A percentile compares a stretch with the other conserved stretches of the same genome.
Conservation (phyloP, 2,113 vertebrate species). For the Danio rerio region DNA sequence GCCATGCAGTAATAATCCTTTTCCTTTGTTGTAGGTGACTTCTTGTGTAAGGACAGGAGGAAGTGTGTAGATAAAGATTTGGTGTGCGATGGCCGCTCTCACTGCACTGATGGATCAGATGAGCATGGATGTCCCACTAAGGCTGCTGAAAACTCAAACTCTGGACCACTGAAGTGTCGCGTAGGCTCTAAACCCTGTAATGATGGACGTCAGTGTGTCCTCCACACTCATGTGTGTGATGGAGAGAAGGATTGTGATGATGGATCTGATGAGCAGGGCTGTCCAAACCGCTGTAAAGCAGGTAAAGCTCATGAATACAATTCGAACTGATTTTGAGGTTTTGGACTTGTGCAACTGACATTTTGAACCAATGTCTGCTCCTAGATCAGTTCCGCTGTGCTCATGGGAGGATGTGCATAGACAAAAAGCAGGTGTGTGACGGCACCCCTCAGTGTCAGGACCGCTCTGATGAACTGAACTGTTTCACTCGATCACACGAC, state of each 20-base stretch:
- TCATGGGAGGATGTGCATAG: conserved; percentile 75
- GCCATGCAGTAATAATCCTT: background rate
- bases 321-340: background rate
- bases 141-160: background rate
- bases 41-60: conserved; percentile 76
- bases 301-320: conserved; percentile 60
- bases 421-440: conserved; percentile 77
- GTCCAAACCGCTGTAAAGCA: conserved; percentile 63
- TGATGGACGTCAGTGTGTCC: conserved; percentile 75
- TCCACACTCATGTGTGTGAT: conserved; percentile 78
- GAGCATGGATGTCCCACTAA: conserved; percentile 73
- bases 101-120: conserved; percentile 85
- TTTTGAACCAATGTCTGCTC: background rate
- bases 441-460: conserved; percentile 82
- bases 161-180: conserved; percentile 59
- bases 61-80: conserved; percentile 69
- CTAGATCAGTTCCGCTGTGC: conserved; percentile 80
- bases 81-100: conserved; percentile 79
- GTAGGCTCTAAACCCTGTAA: conserved; percentile 66
- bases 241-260: conserved; percentile 83
- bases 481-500: conserved; percentile 67
- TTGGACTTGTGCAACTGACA: background rate
- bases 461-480: conserved; percentile 81
- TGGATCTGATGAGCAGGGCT: conserved; percentile 78
- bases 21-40: conserved; percentile 66